Conservation (phyloP, 2,113 vertebrate genomes). For the Callipepla squamata region DNA sequence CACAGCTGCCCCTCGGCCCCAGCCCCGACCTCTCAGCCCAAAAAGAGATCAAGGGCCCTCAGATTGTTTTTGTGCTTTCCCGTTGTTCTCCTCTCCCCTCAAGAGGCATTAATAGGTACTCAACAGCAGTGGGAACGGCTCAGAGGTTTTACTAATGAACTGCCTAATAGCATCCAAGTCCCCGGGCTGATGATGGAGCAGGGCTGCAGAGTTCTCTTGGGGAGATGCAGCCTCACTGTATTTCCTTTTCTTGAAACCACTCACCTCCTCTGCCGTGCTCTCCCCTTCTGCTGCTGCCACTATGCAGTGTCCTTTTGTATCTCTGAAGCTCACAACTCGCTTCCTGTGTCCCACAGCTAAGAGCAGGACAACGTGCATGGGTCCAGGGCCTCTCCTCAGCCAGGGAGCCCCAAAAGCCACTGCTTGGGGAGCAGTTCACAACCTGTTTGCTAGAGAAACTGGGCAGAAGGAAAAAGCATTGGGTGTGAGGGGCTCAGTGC, state of each 20-base stretch:
- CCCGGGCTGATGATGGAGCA: background rate
- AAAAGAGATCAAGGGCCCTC: constrained; percentile 50
- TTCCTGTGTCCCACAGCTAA: background rate
- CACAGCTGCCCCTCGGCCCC: background rate
- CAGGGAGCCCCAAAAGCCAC: background rate
- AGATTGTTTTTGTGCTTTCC: constrained; percentile 52
- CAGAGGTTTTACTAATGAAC: constrained; percentile 62
- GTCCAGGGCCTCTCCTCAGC: background rate
- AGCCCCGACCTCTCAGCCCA: constrained; percentile 8
- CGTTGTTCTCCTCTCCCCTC: constrained; percentile 33
- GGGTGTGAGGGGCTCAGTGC: background rate
- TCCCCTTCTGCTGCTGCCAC: background rate
- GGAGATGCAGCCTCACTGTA: background rate
- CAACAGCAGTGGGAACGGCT: background rate
- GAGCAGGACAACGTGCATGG: rapidly evolving
- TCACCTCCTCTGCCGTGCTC: background rate
- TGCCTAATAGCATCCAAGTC: constrained; percentile 61
- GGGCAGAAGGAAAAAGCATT: background rate
- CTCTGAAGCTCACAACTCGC: background rate
- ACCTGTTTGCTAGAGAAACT: background rate
- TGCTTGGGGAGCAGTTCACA: background rate
- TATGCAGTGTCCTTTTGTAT: background rate
- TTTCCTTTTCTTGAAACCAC: background rate
- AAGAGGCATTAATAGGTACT: constrained; percentile 69
- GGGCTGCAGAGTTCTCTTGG: background rate